Base-by-base conservation (phyloP, 2,797 vertebrate genomes). In the Allobates femoralis region DNA sequence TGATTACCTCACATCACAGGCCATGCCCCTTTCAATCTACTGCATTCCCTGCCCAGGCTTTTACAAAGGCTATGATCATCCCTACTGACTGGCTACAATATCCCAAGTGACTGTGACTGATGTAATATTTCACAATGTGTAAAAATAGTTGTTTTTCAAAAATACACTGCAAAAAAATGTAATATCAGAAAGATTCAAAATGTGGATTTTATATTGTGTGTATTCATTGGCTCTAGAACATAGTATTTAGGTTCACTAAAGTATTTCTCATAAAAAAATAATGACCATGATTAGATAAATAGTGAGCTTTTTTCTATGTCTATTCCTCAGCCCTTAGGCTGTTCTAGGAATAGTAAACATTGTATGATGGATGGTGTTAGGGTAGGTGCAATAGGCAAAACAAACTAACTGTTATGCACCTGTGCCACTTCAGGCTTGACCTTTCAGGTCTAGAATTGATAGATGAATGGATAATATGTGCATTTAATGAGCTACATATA, bases 301-400 rank as follows among this genome's bases (percentile, higher is more conserved):
- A 41, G 26, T 14, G 55, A 8, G 32, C 41, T 66, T 34, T 56
- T 58, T 46, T 58, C 6, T 58, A 53, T 34, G 67, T 83, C 53
- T 14, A 51, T 71, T 56, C 50, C 69, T 82, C 51, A 51, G 32
- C 50, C 86, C 50, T 53, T 26, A 76, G 81, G 86, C 73, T 73
- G 19, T 30, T 79, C 53, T 74, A 30, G 76, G 55, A 83, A 73
- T 74, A 28, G 56, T 75, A 87, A 83, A 87, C 86, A 84, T 8
- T 18, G 74, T 81, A 79, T 84, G 86, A 87, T 87, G 86, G 86
- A 87, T 79, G 75, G 30, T 87, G 75, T 79, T 84, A 60, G 79
- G 55, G 66, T 74, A 86, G 80, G 46, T 75, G 78, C 73, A 86
- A 86, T 69, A 83, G 85, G 66, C 75, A 84, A 87, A 87, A 84